Evolutionary conservation across 2,113 vertebrate species (phyloP), one percentile per base, ranked within the genome.

Genomic region (Pelecanoides urinatrix): DNA sequence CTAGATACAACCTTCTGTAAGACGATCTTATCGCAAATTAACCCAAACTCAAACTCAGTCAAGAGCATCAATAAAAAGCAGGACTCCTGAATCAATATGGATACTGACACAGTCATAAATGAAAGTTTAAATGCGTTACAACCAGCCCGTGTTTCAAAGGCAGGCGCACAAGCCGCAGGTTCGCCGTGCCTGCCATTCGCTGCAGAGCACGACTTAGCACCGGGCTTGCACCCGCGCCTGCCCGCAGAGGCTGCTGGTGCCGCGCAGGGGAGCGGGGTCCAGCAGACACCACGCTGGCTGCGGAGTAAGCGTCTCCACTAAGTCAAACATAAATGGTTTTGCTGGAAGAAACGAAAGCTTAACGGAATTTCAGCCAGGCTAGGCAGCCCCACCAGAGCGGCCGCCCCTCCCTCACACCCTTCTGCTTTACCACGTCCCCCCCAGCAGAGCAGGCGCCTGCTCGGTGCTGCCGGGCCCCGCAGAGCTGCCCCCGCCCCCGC

Each of bases 301-400:
- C 66, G 62, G 16, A 1, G 5, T 8, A 36, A 4, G 62, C 4
- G n/a, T 91, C 95, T 67, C 91, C 10, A 2, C 63, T 62, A 22
- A 12, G 17, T 29, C 47, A 5, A 75, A 34, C 61, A 18, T 21
- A 18, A 56, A 73, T 16, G 61, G 52, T 52, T 83, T 67, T 12
- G 29, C 42, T 6, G n/a, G 52, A 32, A 76, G 78, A 45, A 47
- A 78, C 1, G 21, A 36, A 70, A 47, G 67, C 4, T 15, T 7
- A 10, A 13, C 16, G 72, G 59, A 68, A 83, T 56, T 84, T 79
- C 50, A 4, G 63, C 14, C 18, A 13, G 13, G 63, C 27, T 29
- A 4, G 2, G 16, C 30, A 17, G 25, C 30, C 3, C 1, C 8
- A 6, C 34, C 3, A 15, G 73, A 4, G 16, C 30, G 1, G 12